Percentiles rank a stretch among this genome's conserved stretches.
phyloP scores from a whole-genome alignment of 2,888 invertebrate genomes.

The Drosophila robusta region DNA sequence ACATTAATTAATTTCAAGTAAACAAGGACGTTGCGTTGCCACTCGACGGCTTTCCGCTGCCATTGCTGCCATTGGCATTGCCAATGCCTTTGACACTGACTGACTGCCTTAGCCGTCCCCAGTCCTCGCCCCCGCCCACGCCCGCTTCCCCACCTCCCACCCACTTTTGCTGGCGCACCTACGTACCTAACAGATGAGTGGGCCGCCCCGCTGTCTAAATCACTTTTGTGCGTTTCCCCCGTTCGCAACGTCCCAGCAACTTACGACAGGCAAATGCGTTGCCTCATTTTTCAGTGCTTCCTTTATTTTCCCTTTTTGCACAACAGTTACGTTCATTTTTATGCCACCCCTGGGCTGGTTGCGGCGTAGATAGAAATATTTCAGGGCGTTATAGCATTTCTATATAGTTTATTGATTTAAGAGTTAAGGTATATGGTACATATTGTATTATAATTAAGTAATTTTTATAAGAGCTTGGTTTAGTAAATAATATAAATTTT shows the following conservation, averaged over 20 bases:
- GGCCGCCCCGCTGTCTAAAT: slow-evolving; percentile 67
- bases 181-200: slow-evolving; percentile 50
- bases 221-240: slow-evolving; percentile 74
- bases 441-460: too few species aligned
- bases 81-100: slow-evolving; percentile 34
- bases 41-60: slow-evolving; percentile 35
- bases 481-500: too few species aligned
- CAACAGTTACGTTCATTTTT: slow-evolving; percentile 11
- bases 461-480: too few species aligned
- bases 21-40: slow-evolving; percentile 58
- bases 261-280: slow-evolving; percentile 37
- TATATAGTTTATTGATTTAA: slow-evolving; percentile 3
- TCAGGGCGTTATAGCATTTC: background rate
- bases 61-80: slow-evolving; percentile 20
- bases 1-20: slow-evolving; percentile 78
- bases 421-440: too few species aligned
- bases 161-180: background rate
- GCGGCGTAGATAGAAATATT: background rate
- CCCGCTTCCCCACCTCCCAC: background rate
- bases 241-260: slow-evolving; percentile 50
- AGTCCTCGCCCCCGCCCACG: background rate
- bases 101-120: slow-evolving; percentile 20
- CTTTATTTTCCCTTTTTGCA: slow-evolving; percentile 10
- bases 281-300: slow-evolving; percentile 53
- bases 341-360: background rate